Percentiles rank a stretch among this genome's conserved stretches.
Conservation (phyloP, 1,140 invertebrate genomes). For the Akabosia matsudoensis region DNA sequence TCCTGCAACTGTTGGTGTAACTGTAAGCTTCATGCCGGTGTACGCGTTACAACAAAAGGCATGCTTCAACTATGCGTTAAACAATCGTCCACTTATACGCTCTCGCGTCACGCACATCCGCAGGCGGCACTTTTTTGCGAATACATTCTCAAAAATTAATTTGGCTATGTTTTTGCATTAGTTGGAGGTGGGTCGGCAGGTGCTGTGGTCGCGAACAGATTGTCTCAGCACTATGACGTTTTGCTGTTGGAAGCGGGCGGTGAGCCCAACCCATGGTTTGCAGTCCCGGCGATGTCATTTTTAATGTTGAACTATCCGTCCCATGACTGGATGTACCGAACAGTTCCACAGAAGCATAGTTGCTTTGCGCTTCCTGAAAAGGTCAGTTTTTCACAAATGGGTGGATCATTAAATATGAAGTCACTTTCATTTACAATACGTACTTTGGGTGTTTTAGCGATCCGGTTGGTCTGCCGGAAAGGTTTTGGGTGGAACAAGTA, state of each 20-base stretch:
- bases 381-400: not conserved
- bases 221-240: constrained; percentile 1
- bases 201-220: constrained; percentile 1
- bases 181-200: constrained; percentile 13
- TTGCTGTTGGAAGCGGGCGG: constrained; percentile 17
- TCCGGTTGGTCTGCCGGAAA: constrained; percentile 33
- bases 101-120: too few relatives aligned
- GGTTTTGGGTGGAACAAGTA: constrained; percentile 19
- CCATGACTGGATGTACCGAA: constrained; percentile 40
- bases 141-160: too few relatives aligned
- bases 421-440: not conserved
- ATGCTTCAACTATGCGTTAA: too few relatives aligned
- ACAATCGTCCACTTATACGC: too few relatives aligned
- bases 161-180: too few relatives aligned
- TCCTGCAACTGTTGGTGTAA: too few relatives aligned
- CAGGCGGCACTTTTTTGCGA: too few relatives aligned
- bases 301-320: constrained; percentile 33
- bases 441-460: constrained; percentile 10
- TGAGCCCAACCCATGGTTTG: constrained; percentile 17
- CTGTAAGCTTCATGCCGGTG: too few relatives aligned
- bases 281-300: constrained; percentile 30
- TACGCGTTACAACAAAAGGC: too few relatives aligned
- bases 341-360: constrained; percentile 35
- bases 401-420: not conserved
- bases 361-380: constrained; percentile 27